Base-by-base conservation (phyloP, 2,888 invertebrate species). In the Strigamia crassipes region DNA sequence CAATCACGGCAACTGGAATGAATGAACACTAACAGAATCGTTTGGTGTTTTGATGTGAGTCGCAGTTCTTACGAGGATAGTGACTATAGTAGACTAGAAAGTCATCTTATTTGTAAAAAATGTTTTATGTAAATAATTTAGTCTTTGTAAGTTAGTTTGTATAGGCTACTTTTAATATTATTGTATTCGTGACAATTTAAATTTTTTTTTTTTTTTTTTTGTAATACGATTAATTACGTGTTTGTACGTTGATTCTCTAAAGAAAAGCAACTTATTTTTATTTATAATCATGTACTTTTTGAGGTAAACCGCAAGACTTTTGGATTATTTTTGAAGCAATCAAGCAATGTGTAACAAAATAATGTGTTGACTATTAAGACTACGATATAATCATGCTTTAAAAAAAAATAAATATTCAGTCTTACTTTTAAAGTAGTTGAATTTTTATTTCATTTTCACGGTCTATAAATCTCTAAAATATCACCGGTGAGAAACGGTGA, bases 361-460 rank as follows among this genome's bases (percentile, higher is more conserved):
- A 56, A 73, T 73, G 73, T 66, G 66, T 73, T 12, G 13, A 73
- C 13, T 31, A 73, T 73, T 73, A 73, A 73, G 23, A 73, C 13
- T 31, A 27, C 31, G 31, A 73, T 73, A 73, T 56, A 56, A 18
- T 12, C 31, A 73, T 73, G 31, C 27, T 73, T n/a, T 13, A 15
- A 73, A 27, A 73, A 27, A 73, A 73, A 51, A 31, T 31, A 73
- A 73, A 73, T 73, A 73, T 73, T 73, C n/a, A 73, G 31, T 73
- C 73, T 73, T 73, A 23, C 31, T 23, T 73, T 73, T 73, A 73
- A 9, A 12, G 31, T 31, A n/a, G n/a, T 61, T 23, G n/a, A 42
- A 13, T 46, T 46, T 15, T 13, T 46, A 3, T 15, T 46, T 46
- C 38, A 38, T 9, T 27, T 27, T 27, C 38, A 38, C 38, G 38